Evolutionary conservation across 2,888 invertebrate genomes (phyloP).

Genomic region (Pollenia angustigena): DNA sequence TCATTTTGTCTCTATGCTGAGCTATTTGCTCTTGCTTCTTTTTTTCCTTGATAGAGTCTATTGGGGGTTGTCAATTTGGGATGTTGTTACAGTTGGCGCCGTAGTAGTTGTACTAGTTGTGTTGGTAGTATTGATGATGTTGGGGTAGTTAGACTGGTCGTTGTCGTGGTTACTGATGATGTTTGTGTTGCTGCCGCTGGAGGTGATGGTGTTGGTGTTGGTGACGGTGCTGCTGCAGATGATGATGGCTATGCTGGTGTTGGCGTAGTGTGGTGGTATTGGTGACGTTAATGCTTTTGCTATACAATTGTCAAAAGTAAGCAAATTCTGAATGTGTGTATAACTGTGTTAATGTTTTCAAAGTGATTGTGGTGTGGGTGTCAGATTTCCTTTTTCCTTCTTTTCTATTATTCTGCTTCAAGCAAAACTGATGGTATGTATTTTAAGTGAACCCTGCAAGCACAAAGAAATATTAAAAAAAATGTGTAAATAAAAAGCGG

Average conservation of each 20-base stretch:
- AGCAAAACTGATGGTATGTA: slow-evolving; percentile 55
- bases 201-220: too few relatives aligned
- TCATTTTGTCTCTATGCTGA: slow-evolving; percentile 66
- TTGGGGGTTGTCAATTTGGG: slow-evolving; percentile 35
- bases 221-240: slow-evolving; percentile 10
- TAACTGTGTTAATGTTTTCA: slow-evolving; percentile 17
- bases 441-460: slow-evolving; percentile 58
- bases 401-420: slow-evolving; percentile 5
- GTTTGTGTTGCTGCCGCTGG: slow-evolving; percentile 21
- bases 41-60: slow-evolving; percentile 45
- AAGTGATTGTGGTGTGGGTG: slow-evolving; percentile 30
- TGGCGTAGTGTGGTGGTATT: slow-evolving; percentile 17
- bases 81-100: too few relatives aligned
- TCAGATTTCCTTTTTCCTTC: not conserved
- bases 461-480: slow-evolving; percentile 28
- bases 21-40: not conserved
- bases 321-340: slow-evolving; percentile 9
- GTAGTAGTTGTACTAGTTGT: not conserved
- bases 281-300: slow-evolving; percentile 21
- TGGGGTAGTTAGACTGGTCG: not conserved
- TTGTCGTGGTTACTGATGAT: slow-evolving; percentile 38
- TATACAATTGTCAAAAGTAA: slow-evolving; percentile 42
- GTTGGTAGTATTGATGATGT: slow-evolving; percentile 7
- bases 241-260: slow-evolving; percentile 25
- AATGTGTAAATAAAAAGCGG: slow-evolving; percentile 42